These are phyloP conservation scores for Neotragus moschatus DNA, from an alignment of 2,113 vertebrate genomes.

Conservation along the genomic window DNA sequence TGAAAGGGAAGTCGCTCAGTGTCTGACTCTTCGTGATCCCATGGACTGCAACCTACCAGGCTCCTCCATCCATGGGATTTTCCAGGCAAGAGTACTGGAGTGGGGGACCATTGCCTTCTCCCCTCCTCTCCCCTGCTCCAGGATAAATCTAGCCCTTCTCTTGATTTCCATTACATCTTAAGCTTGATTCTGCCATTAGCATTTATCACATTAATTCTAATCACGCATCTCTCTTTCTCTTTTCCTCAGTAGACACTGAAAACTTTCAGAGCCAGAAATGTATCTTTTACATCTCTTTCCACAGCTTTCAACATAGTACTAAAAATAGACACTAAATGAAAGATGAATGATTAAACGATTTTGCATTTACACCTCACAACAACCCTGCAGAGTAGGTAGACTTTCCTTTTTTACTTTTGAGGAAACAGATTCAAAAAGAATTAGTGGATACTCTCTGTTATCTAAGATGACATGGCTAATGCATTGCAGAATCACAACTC, in stretches of 20 bases:
- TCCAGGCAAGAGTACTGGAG: too few relatives aligned
- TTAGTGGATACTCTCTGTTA: neutral
- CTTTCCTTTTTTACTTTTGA: neutral
- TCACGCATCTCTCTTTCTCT: neutral
- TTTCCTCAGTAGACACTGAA: neutral
- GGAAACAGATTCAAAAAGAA: neutral
- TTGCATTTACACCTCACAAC: neutral
- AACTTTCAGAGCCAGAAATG: neutral
- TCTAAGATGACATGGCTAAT: neutral
- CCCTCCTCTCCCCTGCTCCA: neutral
- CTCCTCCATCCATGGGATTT: too few relatives aligned
- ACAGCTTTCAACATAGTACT: neutral
- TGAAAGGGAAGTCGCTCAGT: too few relatives aligned
- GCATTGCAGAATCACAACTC: neutral
- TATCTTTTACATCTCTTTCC: neutral
- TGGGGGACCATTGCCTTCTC: too few relatives aligned
- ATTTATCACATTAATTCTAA: neutral
- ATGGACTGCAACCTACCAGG: too few relatives aligned
- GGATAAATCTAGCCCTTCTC: neutral
- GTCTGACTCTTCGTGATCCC: too few relatives aligned
- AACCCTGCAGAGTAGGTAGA: neutral
- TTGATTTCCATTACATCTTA: neutral
- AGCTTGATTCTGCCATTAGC: neutral
- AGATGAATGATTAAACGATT: neutral
- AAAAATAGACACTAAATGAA: neutral